These are phyloP conservation scores for Erythrocercus mccallii DNA, from an alignment of 2,113 vertebrate species.

Conservation along the genomic window DNA sequence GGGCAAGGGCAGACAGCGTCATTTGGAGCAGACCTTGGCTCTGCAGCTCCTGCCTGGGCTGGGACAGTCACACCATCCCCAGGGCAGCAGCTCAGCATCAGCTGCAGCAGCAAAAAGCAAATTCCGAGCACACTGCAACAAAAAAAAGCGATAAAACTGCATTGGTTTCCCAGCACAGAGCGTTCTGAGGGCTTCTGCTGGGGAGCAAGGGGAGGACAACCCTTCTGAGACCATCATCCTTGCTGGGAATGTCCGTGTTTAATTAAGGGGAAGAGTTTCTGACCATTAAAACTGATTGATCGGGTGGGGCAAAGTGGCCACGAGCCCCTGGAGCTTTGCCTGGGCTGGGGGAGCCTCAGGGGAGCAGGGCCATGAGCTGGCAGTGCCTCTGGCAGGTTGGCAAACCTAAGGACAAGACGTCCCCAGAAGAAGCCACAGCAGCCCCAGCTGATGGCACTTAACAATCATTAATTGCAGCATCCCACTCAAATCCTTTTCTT, in stretches of 20 bases:
- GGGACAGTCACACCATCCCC: neutral
- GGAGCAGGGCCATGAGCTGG: accelerated
- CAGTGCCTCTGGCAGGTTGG: neutral
- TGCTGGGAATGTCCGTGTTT: neutral
- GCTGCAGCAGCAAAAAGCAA: no score
- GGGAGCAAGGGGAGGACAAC: neutral
- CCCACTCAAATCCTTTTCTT: neutral
- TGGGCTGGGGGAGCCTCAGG: neutral
- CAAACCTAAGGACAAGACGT: neutral
- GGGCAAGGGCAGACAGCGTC: accelerated
- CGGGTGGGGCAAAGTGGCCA: neutral
- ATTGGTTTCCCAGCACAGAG: neutral
- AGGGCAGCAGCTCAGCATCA: neutral
- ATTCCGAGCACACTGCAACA: neutral
- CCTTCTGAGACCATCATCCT: accelerated
- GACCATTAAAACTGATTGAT: neutral
- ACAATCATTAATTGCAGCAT: neutral
- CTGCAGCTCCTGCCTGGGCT: neutral
- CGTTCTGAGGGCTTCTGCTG: accelerated
- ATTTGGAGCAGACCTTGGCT: neutral
- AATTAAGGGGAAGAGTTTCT: neutral
- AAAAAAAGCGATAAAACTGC: neutral
- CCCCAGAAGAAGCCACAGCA: neutral
- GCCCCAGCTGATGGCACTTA: neutral
- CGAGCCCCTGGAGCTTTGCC: neutral